Evolutionary conservation across 1,140 invertebrate species (phyloP), one percentile per base, ranked within the genome.

Genomic region (Drosophila aff.): DNA sequence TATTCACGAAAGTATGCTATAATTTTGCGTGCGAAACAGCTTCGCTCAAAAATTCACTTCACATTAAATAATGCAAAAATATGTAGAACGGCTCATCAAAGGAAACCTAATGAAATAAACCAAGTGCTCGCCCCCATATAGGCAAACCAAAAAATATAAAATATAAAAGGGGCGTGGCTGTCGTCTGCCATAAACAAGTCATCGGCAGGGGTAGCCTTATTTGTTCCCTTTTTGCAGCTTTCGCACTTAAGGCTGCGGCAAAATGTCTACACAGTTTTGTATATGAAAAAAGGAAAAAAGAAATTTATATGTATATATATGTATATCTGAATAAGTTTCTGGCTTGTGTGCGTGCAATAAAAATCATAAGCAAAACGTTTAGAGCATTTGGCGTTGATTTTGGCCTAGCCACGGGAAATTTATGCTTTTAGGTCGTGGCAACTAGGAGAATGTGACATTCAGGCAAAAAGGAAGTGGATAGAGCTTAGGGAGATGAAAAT

Each of bases 321-420:
- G 18, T 66, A 11, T 59, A 43, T 67, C 26, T 73, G 47, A 44
- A 40, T 46, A 43, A 65, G 61, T 40, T 26, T 40, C 36, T 21
- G 41, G 43, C 52, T 26, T 63, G 76, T 79, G 66, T 72, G 76
- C 76, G 72, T 80, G 81, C 77, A 84, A 84, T 84, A 84, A 84
- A 84, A 84, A 84, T 84, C 81, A 84, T 84, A 72, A 77, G 81
- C 76, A 84, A 81, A 81, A 44, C 79, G 66, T 81, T 81, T 81
- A 81, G 61, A 73, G 69, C 73, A 73, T 83, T 84, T 81, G 76
- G 81, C 81, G 77, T 84, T 84, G 81, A 83, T 83, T 83, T 83
- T 50, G 57, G 58, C 76, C 58, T 49, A 72, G 81, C 73, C 69
- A 76, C 71, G 67, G 60, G 76, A 84, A 84, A 84, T 84, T 84